Base-by-base conservation (phyloP, 2,113 vertebrate species). In the Thamnophis sirtalis region DNA sequence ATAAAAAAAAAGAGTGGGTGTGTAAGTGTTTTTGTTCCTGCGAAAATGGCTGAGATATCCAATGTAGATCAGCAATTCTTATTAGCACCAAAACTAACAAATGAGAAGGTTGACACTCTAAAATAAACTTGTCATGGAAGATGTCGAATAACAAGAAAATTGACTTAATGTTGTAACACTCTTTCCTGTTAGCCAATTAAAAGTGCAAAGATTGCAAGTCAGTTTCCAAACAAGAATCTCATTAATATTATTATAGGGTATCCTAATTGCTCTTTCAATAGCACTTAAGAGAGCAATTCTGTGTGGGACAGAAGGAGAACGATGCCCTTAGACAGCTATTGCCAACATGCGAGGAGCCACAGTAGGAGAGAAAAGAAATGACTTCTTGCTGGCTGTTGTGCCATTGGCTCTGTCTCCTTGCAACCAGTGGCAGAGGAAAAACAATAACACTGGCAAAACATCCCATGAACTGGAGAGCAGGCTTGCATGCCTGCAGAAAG, bases 181-280 rank as follows among this genome's bases (percentile, higher is more conserved):
- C 54, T 92, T 93, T 90, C 43, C 48, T 68, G 80, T 51, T 87
- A 21, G 87, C 54, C 89, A 94, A 93, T 91, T 95, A 94, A 92
- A 94, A 9, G 28, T 80, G 80, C 51, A 90, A 93, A 93, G 86
- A 58, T 87, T 87, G 80, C 85, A 84, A 38, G 53, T 28, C 48
- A 28, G 8, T 87, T 90, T 90, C 84, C 60, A 90, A 89, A 48
- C 38, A 24, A n/a, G 8, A 6, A 88, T 80, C 19, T 80, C 73
- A 80, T 80, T 80, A 56, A 33, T 48, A 38, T 49, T 21, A 73
- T 60, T 43, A 88, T 48, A 58, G 86, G 56, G 43, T 50, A 24
- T 54, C 54, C 63, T 63, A 89, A 91, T 60, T 9, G 43, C 6
- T 38, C 43, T 22, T 84, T 48, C 48, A 43, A 15, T 24, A 51